Evolutionary conservation across 2,113 vertebrate genomes (phyloP).

Genomic region (Echinops telfairi): DNA sequence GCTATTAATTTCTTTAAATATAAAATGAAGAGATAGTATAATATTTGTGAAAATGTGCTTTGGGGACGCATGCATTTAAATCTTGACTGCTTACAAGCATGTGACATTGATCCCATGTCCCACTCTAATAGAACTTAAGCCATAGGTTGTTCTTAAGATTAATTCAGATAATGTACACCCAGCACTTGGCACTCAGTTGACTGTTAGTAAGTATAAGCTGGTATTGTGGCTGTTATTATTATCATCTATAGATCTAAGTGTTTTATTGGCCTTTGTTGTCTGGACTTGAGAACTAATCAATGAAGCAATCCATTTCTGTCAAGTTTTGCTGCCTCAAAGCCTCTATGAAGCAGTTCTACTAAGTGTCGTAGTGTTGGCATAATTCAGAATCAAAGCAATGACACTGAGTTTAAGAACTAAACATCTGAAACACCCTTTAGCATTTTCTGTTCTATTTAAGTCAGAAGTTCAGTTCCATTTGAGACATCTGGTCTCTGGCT

Average conservation of each 20-base stretch:
- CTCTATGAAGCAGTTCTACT: too few species aligned
- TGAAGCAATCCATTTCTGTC: too few species aligned
- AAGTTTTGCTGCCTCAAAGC: too few species aligned
- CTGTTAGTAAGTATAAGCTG: background rate
- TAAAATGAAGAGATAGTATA: background rate
- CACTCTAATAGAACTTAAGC: background rate
- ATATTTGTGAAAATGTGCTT: background rate
- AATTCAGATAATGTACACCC: background rate
- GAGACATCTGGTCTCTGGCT: background rate
- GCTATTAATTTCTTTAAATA: conserved; percentile 28
- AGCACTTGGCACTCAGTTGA: background rate
- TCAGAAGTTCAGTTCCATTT: background rate
- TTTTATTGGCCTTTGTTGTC: background rate
- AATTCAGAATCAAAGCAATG: too few species aligned
- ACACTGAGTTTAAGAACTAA: background rate
- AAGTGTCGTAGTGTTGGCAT: too few species aligned
- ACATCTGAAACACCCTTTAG: background rate
- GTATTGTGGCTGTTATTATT: background rate
- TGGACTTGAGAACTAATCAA: background rate
- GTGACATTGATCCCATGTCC: background rate
- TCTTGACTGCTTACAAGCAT: background rate
- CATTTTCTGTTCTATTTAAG: conserved; percentile 13
- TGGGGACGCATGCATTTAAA: background rate
- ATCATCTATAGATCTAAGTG: background rate
- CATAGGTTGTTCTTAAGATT: background rate